Base-by-base conservation (phyloP, 2,113 vertebrate species). In the Sebastes fasciatus region DNA sequence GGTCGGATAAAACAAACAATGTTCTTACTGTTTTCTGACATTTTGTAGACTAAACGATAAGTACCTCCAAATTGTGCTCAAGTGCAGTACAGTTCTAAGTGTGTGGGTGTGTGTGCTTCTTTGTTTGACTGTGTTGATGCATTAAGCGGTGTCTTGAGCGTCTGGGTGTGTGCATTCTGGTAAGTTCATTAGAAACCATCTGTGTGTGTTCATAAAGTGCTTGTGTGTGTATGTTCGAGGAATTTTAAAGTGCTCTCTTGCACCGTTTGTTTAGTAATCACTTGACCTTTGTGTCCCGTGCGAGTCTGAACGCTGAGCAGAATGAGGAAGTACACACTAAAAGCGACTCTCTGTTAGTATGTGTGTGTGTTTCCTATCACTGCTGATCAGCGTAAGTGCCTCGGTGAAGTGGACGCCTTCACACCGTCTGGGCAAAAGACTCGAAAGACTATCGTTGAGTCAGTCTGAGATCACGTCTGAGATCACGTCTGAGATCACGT, bases 121-220 rank as follows among this genome's bases (percentile, higher is more conserved):
- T 75, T 86, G 77, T 83, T 77, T 55, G 67, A 54, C 45, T 80
- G 48, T 80, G 77, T 64, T 0, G 12, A 13, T 79, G 52, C 54
- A 62, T 82, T 79, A 48, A 61, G 60, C 21, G 0, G 40, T 16
- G 26, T 74, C 52, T 79, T 66, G 78, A 52, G 63, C 71, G 80
- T 64, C 55, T 82, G 77, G 17, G 60, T 23, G 66, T 82, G 16
- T 48, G 26, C 55, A 40, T 75, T 67, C 63, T 61, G 46, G 26
- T 57, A 12, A 61, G 77, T 78, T 83, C 68, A 42, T 86, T 88
- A 68, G 77, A 45, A 83, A 21, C 42, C 26, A 34, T 34, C 26
- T 34, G 49, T 52, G 52, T 77, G 68, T 49, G 42, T 60, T 34
- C 26, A 34, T 34, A 34, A 34, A 34, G 26, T 34, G 26, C 26